A percentile compares a stretch with the other conserved stretches of the same genome.
phyloP scores from a whole-genome alignment of 2,888 invertebrate genomes.

The Lucinisca nassula region DNA sequence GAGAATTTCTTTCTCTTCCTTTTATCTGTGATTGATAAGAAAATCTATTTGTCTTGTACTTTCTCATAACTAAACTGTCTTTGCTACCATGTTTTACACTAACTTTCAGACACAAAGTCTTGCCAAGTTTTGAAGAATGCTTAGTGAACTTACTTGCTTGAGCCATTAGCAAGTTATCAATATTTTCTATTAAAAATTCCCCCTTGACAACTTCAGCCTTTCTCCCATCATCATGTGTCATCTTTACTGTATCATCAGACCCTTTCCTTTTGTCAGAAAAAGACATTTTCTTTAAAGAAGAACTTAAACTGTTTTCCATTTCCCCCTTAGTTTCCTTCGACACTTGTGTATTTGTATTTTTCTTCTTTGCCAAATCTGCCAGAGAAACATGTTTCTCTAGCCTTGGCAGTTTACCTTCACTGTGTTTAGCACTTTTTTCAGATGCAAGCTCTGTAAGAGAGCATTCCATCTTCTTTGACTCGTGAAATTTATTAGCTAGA shows the following conservation, averaged over 20 bases:
- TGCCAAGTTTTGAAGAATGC: conserved; percentile 67
- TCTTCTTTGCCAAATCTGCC: conserved; percentile 39
- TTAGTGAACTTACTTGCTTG: neutral
- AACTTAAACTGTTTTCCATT: neutral
- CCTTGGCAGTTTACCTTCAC: neutral
- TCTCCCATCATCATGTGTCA: neutral
- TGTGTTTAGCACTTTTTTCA: neutral
- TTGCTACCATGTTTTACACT: neutral
- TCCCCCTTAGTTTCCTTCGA: neutral
- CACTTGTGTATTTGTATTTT: neutral
- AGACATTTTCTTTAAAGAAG: neutral
- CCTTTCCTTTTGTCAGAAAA: neutral
- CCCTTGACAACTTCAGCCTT: neutral
- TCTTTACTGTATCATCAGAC: neutral
- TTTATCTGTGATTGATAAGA: conserved; percentile 70
- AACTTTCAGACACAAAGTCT: conserved; percentile 60
- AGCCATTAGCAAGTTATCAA: neutral
- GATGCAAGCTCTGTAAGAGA: neutral
- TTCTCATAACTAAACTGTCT: neutral
- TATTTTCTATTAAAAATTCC: neutral
- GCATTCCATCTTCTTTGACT: neutral
- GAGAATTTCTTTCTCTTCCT: conserved; percentile 11
- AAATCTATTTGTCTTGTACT: conserved; percentile 63
- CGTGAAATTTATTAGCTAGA: conserved; percentile 17
- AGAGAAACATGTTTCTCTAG: conserved; percentile 21